Base-by-base conservation (phyloP, 1,140 invertebrate genomes). In the Meloidogyne exigua region DNA sequence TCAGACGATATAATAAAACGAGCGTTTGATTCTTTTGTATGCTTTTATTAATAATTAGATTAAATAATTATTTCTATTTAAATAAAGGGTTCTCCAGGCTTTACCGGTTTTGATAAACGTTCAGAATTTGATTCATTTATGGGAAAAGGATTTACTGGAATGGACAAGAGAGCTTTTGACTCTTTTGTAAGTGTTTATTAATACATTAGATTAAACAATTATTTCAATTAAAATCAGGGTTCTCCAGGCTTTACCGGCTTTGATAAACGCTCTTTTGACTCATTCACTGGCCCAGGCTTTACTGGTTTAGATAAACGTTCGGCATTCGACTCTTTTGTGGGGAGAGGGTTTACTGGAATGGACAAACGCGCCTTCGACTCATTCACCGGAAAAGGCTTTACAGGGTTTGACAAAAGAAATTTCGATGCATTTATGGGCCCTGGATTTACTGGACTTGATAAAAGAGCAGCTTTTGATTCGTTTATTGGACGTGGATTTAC, bases 221-320 rank as follows among this genome's bases (percentile, higher is more conserved):
- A 7, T 23, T 76, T 77, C 7, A n/a, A n/a, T 21, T 25, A 0
- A 15, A 76, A 15, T 39, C 68, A 44, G 68, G 76, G 13, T 44
- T 57, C 63, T 49, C 44, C 44, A 49, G 80, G 76, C 28, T 81
- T 81, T 69, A 72, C 71, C 62, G 81, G 81, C 21, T 75, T 82
- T 44, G 81, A 82, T 32, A 82, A 82, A 39, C 75, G 81, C n/a
- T 79, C 81, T 1, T 82, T 82, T 71, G 81, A 82, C 62, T 82
- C 81, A 2, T 75, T 82, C 63, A 78, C 64, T 21, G 78, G 81
- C 44, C 71, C 68, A 12, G 81, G 81, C 15, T 82, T 82, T 72
- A 80, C 81, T 11, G 81, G 81, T 44, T 68, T 82, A 36, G 81
- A 82, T 70, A 81, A 80, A 68, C 75, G 79, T 18, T 80, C 78